These are phyloP conservation scores for Tragelaphus scriptus DNA, from an alignment of 2,113 vertebrate genomes.

Conservation along the genomic window DNA sequence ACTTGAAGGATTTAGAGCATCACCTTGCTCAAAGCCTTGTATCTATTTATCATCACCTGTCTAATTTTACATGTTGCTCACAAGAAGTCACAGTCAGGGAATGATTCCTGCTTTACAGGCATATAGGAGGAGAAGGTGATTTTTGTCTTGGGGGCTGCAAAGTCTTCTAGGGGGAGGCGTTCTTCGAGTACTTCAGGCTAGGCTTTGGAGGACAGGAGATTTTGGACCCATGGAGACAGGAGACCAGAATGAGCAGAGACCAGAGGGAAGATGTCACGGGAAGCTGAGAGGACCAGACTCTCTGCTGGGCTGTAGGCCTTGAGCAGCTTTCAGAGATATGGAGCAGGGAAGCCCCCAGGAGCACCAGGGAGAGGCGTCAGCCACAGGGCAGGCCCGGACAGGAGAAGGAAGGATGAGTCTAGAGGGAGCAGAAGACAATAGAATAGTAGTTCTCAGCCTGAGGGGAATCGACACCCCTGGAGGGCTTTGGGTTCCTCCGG, in stretches of 20 bases:
- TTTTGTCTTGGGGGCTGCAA: background rate
- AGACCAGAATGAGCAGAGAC: too few species aligned
- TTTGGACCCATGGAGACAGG: background rate
- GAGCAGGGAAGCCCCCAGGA: background rate
- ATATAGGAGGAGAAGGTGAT: background rate
- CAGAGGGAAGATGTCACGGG: fast-evolving
- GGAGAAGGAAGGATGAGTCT: background rate
- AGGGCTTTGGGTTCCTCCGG: background rate
- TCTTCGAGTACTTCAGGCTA: background rate
- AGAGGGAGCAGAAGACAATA: background rate
- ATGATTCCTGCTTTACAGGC: background rate
- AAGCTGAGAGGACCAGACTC: background rate
- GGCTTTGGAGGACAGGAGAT: background rate
- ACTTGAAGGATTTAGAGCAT: background rate
- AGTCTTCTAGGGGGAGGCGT: background rate
- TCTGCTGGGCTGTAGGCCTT: background rate
- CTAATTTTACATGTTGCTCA: background rate
- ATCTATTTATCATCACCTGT: background rate
- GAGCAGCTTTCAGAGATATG: background rate
- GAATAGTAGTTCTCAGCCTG: background rate
- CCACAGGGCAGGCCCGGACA: fast-evolving
- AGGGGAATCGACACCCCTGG: background rate
- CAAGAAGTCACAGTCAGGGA: background rate
- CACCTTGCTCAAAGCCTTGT: background rate
- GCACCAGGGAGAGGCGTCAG: fast-evolving